phyloP scores from a whole-genome alignment of 2,888 invertebrate species.

The Copidosoma aretas region DNA sequence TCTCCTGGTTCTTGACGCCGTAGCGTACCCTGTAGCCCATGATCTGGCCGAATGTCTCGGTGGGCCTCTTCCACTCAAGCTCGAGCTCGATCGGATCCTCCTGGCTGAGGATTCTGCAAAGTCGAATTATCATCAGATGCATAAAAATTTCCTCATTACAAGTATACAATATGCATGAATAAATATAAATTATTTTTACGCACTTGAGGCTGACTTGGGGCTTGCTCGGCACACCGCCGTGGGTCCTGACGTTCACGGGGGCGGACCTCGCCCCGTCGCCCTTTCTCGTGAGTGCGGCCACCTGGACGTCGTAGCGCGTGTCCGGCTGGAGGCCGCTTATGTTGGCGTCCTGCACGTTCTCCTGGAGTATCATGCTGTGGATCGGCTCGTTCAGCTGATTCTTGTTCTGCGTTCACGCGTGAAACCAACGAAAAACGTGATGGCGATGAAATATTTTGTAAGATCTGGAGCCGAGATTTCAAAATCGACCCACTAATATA shows the following conservation, averaged over 20 bases:
- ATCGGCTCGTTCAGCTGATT: slow-evolving; percentile 84
- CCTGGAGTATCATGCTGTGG: slow-evolving; percentile 84
- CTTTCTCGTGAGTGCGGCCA: slow-evolving; percentile 93
- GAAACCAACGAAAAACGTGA: too few relatives aligned
- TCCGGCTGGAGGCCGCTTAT: slow-evolving; percentile 93
- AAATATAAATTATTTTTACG: too few relatives aligned
- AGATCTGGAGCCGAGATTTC: neutral
- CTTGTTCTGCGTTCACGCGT: slow-evolving; percentile 71
- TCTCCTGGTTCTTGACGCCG: slow-evolving; percentile 82
- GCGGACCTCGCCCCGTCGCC: slow-evolving; percentile 95
- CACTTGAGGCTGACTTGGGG: slow-evolving; percentile 83
- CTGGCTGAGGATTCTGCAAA: slow-evolving; percentile 78
- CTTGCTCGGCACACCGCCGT: slow-evolving; percentile 89
- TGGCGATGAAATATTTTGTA: neutral
- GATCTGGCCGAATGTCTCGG: slow-evolving; percentile 87
- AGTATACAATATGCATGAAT: too few relatives aligned
- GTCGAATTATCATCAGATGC: slow-evolving; percentile 33
- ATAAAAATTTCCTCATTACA: too few relatives aligned
- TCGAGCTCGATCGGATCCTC: slow-evolving; percentile 89
- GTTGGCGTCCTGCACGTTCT: slow-evolving; percentile 78
- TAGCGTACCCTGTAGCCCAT: slow-evolving; percentile 86
- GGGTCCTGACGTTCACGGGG: slow-evolving; percentile 86
- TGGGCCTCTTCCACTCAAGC: slow-evolving; percentile 90
- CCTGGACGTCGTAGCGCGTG: slow-evolving; percentile 91
- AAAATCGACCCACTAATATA: neutral